phyloP scores from a whole-genome alignment of 2,113 vertebrate genomes.

The Drymodes brunneopygia region DNA sequence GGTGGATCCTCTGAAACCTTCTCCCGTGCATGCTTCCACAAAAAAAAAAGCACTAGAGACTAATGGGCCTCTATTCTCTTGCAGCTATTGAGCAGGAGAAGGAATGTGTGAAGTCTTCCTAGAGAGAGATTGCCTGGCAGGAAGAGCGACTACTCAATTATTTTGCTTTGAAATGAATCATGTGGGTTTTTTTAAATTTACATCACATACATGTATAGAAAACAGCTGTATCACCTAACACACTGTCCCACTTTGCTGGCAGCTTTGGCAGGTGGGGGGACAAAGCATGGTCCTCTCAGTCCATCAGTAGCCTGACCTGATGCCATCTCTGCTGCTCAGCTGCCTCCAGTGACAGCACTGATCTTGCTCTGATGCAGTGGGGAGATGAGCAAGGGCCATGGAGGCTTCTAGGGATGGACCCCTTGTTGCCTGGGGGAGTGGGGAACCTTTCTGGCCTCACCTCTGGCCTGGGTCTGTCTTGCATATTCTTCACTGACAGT shows the following conservation, averaged over 20 bases:
- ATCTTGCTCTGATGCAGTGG: not conserved
- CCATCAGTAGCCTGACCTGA: not conserved
- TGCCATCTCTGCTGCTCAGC: not conserved
- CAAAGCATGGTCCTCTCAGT: not conserved
- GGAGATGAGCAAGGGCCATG: not conserved
- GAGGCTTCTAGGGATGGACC: not conserved
- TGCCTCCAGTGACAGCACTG: not conserved
- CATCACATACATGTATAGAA: not conserved
- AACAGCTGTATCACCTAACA: not conserved
- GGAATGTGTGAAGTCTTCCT: slow-evolving; percentile 68
- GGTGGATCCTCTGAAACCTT: not conserved
- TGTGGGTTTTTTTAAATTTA: slow-evolving; percentile 14
- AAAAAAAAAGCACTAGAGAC: not conserved
- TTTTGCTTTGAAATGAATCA: slow-evolving; percentile 19
- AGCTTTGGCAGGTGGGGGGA: not conserved
- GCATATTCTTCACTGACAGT: not conserved
- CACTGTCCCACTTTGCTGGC: not conserved
- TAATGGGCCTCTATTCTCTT: slow-evolving; percentile 32
- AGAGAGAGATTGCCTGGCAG: slow-evolving; percentile 13
- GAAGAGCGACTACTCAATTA: not conserved
- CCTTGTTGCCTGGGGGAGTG: not conserved
- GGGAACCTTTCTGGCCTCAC: not conserved
- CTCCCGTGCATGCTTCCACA: not conserved
- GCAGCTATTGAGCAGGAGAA: slow-evolving; percentile 84
- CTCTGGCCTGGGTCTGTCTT: not conserved